Evolutionary conservation across 2,888 invertebrate genomes (phyloP), one percentile per base, ranked within the genome.

Genomic region (Pollenia amentaria): DNA sequence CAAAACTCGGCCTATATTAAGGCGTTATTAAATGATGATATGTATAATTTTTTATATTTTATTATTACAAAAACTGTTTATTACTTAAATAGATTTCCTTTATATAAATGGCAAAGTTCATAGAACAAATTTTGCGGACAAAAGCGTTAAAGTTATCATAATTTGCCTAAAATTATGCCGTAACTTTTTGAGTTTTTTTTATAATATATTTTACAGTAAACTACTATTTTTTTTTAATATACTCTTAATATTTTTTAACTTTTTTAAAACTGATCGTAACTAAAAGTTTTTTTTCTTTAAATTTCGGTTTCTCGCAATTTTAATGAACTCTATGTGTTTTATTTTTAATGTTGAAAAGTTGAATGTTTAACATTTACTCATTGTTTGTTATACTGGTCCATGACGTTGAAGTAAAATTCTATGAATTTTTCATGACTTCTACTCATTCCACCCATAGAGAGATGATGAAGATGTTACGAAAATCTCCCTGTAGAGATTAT

Each of bases 361-460:
- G 73, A 84, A 82, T 76, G 79, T 90, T 92, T 91, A 89, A 89
- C 91, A 91, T 92, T 92, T 90, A 91, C 92, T 92, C 91, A 89
- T 87, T 90, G 90, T 90, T 90, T 90, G 89, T 90, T 88, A 88
- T 89, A 89, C 87, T 89, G 89, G 89, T 90, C 89, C 89, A 88
- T 89, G 89, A 89, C 88, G 88, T 82, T 87, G 79, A 89, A 89
- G 89, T 90, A 88, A 79, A 89, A 88, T 86, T 89, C 86, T 88
- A 91, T 92, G 90, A 91, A 92, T 91, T 91, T 91, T 91, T 91
- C 88, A 91, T 91, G 89, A 89, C 89, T 90, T 89, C 6, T 90
- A 62, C 89, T 77, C 76, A 76, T 48, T 9, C 72, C 51, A 57
- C 38, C 21, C 46, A 40, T 42, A 8, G 18, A 51, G 67, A 44